Conservation (phyloP, 2,888 invertebrate species). For the Apeira syringaria region DNA sequence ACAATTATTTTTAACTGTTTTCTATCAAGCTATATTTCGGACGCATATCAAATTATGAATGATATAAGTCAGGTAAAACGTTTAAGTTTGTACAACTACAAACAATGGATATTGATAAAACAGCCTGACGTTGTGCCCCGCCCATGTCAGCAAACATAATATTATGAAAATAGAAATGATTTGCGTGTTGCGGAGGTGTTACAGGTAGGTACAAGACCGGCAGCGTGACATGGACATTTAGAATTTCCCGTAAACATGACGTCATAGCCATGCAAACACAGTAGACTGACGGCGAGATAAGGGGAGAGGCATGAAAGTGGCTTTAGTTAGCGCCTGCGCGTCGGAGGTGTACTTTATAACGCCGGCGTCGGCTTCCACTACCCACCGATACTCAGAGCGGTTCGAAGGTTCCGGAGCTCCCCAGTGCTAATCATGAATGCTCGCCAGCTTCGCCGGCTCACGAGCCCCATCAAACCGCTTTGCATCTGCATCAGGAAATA, state of each 20-base stretch:
- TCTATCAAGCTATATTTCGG: no score
- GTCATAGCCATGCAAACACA: constrained; percentile 61
- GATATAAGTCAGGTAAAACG: no score
- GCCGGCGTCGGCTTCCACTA: constrained; percentile 41
- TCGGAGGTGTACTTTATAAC: constrained; percentile 44
- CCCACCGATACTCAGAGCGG: constrained; percentile 30
- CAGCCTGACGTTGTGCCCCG: constrained; percentile 3
- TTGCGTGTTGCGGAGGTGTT: constrained; percentile 19
- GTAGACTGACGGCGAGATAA: constrained; percentile 61
- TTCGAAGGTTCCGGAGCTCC: constrained; percentile 11
- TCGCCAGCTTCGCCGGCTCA: constrained; percentile 67
- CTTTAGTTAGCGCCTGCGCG: constrained; percentile 74
- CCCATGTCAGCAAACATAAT: constrained; percentile 21
- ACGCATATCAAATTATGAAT: no score
- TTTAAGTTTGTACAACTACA: no score
- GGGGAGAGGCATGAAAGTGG: constrained; percentile 45
- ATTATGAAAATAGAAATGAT: constrained; percentile 13
- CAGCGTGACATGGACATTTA: constrained; percentile 38
- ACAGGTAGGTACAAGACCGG: constrained; percentile 11
- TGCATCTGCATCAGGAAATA: constrained; percentile 60
- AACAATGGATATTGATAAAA: neutral
- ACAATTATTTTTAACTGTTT: no score
- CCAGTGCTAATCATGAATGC: constrained; percentile 55
- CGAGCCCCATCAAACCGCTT: constrained; percentile 47
- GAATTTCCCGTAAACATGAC: constrained; percentile 47